Percentiles rank a stretch among this genome's conserved stretches.
Evolutionary conservation across 2,113 vertebrate species (phyloP).

Genomic region (Raphicerus campestris): DNA sequence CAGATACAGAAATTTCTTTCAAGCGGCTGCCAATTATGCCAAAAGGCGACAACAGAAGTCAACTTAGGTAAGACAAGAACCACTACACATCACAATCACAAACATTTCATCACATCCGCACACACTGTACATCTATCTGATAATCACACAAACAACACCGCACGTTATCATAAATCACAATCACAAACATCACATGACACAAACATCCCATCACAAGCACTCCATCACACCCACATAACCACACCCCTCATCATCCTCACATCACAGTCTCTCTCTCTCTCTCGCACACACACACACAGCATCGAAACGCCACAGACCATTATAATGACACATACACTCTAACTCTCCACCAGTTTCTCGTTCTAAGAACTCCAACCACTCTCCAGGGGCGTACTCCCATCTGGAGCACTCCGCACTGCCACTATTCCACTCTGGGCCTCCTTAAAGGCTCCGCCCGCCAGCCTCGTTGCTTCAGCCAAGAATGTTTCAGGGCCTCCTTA

Average conservation of each 20-base stretch:
- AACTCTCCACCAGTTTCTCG: background rate
- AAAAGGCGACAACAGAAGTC: background rate
- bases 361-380: background rate
- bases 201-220: background rate
- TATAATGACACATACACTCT: background rate
- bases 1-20: background rate
- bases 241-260: background rate
- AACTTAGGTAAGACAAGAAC: background rate
- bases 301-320: background rate
- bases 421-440: background rate
- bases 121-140: background rate
- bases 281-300: background rate
- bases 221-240: background rate
- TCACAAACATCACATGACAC: background rate
- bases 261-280: too few relatives aligned
- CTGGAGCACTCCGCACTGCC: fast-evolving
- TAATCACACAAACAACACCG: background rate
- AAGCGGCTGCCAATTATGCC: background rate
- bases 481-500: background rate
- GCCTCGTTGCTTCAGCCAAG: background rate
- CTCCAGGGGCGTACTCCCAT: background rate
- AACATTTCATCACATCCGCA: background rate
- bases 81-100: background rate
- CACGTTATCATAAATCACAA: background rate
- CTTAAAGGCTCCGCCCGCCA: background rate